A percentile compares a stretch with the other conserved stretches of the same genome.
These are phyloP conservation scores for Tetragnatha versicolor DNA, from an alignment of 1,140 invertebrate genomes.

Conservation along the genomic window DNA sequence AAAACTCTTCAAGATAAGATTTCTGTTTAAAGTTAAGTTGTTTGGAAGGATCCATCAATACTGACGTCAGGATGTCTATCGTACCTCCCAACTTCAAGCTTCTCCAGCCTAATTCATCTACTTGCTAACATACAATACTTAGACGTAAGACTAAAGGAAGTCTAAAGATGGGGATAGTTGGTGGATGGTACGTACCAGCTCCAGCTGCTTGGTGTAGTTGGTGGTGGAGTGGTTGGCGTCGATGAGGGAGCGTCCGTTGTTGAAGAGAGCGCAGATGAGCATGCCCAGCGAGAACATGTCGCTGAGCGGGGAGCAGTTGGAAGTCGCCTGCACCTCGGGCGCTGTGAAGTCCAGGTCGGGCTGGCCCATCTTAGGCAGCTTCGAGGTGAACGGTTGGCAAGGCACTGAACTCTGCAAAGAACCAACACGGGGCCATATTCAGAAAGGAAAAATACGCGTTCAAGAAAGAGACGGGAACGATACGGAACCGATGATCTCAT, in stretches of 20 bases:
- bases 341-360: slow-evolving; percentile 92
- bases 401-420: slow-evolving; percentile 66
- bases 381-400: slow-evolving; percentile 84
- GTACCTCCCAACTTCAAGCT: no score
- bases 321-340: slow-evolving; percentile 86
- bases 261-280: slow-evolving; percentile 90
- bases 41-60: no score
- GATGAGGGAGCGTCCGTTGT: slow-evolving; percentile 80
- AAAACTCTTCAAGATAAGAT: no score
- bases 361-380: slow-evolving; percentile 89
- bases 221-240: slow-evolving; percentile 87
- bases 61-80: no score
- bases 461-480: no score
- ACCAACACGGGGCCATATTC: not conserved
- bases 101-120: no score
- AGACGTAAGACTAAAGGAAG: no score
- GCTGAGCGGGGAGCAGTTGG: slow-evolving; percentile 81
- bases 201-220: slow-evolving; percentile 87
- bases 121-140: no score
- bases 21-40: no score
- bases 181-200: slow-evolving; percentile 86
- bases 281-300: slow-evolving; percentile 97
- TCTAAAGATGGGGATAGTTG: no score
- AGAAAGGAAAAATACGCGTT: no score
- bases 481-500: no score